Conservation (phyloP, 2,888 invertebrate species). For the Limenitis camilla region DNA sequence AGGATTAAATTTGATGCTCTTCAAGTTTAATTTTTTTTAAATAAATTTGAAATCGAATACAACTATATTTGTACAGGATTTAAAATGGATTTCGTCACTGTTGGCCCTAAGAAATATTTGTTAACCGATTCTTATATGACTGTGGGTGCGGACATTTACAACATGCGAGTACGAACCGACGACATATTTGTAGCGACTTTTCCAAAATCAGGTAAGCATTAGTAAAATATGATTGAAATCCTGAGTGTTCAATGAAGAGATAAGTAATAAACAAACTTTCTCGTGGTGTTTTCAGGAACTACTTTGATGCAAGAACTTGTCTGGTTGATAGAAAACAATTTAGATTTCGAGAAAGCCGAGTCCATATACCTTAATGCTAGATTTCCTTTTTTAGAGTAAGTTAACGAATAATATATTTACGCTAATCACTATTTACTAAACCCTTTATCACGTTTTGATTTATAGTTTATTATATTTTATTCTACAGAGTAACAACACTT, state of each 20-base stretch:
- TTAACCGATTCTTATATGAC: constrained; percentile 46
- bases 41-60: too few species aligned
- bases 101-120: constrained; percentile 23
- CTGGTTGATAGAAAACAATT: constrained; percentile 80
- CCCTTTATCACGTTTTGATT: too few species aligned
- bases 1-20: too few species aligned
- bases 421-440: too few species aligned
- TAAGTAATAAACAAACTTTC: too few species aligned
- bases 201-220: constrained; percentile 78
- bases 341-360: constrained; percentile 77
- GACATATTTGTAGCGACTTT: constrained; percentile 81
- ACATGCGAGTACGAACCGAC: constrained; percentile 75
- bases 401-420: neutral
- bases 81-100: neutral
- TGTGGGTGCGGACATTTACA: constrained; percentile 75
- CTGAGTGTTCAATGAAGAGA: too few species aligned
- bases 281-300: constrained; percentile 68
- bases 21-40: too few species aligned
- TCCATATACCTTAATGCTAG: constrained; percentile 66
- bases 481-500: too few species aligned
- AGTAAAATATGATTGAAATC: neutral
- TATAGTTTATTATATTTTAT: too few species aligned
- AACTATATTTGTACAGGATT: too few species aligned
- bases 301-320: constrained; percentile 84
- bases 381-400: constrained; percentile 84